These are phyloP conservation scores for Oriolus oriolus DNA, from an alignment of 2,113 vertebrate species.

Conservation along the genomic window DNA sequence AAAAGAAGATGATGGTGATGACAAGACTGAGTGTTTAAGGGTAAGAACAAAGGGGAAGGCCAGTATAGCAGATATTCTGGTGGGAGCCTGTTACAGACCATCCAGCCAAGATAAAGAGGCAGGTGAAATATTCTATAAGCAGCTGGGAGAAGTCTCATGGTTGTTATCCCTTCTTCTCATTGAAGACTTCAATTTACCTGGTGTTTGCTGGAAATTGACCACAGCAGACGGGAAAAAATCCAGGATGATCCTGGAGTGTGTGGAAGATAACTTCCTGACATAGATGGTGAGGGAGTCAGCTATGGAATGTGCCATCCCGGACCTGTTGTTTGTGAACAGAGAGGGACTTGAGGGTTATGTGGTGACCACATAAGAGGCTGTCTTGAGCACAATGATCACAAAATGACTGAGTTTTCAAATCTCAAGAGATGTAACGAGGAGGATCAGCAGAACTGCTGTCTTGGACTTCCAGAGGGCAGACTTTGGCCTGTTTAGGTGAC, in stretches of 20 bases:
- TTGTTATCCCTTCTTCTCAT: fast-evolving
- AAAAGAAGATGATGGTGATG: background rate
- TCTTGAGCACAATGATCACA: background rate
- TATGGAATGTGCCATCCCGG: background rate
- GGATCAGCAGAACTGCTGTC: background rate
- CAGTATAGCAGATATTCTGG: background rate
- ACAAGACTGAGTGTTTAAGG: background rate
- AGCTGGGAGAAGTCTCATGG: background rate
- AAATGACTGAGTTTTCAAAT: background rate
- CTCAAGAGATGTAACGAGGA: background rate
- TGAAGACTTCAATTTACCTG: background rate
- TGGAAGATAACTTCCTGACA: background rate
- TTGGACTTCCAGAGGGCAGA: background rate
- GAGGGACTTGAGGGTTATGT: background rate
- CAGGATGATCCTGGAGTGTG: background rate
- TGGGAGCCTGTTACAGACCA: background rate
- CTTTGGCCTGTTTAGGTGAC: background rate
- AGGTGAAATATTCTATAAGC: background rate
- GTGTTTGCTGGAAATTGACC: background rate
- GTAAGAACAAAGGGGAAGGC: background rate
- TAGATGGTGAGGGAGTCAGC: background rate
- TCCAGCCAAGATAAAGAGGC: background rate
- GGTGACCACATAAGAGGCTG: background rate
- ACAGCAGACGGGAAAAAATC: too few species aligned
- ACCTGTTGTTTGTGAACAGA: background rate